These are phyloP conservation scores for Genyomyrus donnyi DNA, from an alignment of 2,113 vertebrate species.

Conservation along the genomic window DNA sequence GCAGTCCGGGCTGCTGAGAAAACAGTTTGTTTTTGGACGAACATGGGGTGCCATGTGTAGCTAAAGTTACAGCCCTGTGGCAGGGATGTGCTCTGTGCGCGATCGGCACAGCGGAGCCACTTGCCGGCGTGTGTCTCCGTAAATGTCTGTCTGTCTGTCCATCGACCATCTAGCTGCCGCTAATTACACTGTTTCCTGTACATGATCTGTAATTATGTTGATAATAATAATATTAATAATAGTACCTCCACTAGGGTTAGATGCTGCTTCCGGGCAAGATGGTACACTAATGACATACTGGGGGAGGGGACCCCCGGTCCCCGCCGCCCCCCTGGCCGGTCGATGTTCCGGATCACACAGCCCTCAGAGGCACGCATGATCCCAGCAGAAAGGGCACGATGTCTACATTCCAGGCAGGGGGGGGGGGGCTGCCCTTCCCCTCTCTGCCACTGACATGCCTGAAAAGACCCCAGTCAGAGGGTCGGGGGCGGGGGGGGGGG, in stretches of 20 bases:
- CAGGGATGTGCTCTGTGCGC: background rate
- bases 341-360: background rate
- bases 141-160: background rate
- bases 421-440: background rate
- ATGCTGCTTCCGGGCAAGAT: background rate
- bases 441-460: background rate
- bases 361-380: background rate
- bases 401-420: background rate
- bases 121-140: background rate
- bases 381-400: background rate
- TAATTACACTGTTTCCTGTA: background rate
- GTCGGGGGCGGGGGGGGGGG: background rate
- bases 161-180: background rate
- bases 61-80: background rate
- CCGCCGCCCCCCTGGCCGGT: background rate
- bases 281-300: background rate
- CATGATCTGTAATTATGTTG: background rate
- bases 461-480: background rate
- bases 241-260: background rate
- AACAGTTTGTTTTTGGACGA: background rate
- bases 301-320: background rate
- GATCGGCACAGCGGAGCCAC: background rate
- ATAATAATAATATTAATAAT: background rate
- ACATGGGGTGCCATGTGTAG: background rate
- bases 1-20: slow-evolving; percentile 8